Evolutionary conservation across 2,797 vertebrate genomes (phyloP), one percentile per base, ranked within the genome.

Genomic region (Pseudochirops corinnae): DNA sequence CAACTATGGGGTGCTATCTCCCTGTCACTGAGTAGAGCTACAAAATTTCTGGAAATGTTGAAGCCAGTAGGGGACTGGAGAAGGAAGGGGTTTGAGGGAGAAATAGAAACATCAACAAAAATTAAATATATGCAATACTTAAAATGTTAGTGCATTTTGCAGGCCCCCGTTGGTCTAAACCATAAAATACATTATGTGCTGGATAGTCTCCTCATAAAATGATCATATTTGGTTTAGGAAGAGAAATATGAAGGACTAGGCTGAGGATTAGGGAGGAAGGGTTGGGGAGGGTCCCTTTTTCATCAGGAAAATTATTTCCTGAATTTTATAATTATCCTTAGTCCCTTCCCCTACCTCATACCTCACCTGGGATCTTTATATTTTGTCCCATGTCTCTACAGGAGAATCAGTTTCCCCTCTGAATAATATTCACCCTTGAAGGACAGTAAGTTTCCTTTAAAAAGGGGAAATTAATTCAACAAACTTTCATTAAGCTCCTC

Each of bases 111-210:
- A 87, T 46, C 74, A 87, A 87, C 74, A 87, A 87, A 87, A 87
- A 87, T 87, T 87, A 87, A 87, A 50, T 87, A 87, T 87, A 87
- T 4, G 21, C 39, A 87, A 87, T 87, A 87, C 74, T 87, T 87
- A 87, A 87, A 87, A 50, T 50, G 50, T 50, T 87, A 87, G 74
- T 46, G 21, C 39, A 24, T 87, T 87, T 87, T 87, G 74, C 39
- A 87, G 24, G 39, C 74, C 39, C 74, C 74, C 50, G 39, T 87
- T 87, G 74, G 74, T 87, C 24, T 46, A 46, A 87, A 26, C 39
- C 74, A 87, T 87, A 82, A 46, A 82, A 82, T 82, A 50, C 74
- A 87, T 87, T 87, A 87, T 87, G 74, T 26, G 74, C 74, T 87
- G 39, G 39, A 87, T 46, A 87, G 74, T 87, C 24, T 87, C 10